Conservation (phyloP, 2,113 vertebrate species). For the Heliornis fulica region DNA sequence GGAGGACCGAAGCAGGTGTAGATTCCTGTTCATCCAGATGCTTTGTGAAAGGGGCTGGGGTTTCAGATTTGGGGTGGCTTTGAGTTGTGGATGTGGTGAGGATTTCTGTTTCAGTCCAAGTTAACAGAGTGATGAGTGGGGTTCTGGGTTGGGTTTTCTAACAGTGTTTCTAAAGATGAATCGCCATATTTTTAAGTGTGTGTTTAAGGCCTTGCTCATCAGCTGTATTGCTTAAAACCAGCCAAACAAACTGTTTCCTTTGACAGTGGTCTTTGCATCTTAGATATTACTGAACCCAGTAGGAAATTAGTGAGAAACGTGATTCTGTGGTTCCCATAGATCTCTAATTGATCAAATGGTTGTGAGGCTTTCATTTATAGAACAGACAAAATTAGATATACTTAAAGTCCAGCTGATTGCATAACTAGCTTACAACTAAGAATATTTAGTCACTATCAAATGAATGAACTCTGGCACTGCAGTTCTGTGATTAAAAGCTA, state of each 20-base stretch:
- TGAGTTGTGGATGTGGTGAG: not conserved
- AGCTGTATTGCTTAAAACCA: not conserved
- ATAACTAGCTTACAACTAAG: not conserved
- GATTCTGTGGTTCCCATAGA: not conserved
- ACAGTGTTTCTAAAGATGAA: not conserved
- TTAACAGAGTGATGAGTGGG: fast-evolving
- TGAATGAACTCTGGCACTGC: not conserved
- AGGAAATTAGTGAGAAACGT: not conserved
- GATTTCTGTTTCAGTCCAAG: not conserved
- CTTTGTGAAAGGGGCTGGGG: not conserved
- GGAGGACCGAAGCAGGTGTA: not conserved
- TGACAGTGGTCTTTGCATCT: not conserved
- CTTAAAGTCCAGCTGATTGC: not conserved
- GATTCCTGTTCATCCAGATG: not conserved
- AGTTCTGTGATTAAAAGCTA: not conserved
- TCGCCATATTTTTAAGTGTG: not conserved
- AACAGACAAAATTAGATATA: not conserved
- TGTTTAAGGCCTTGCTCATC: not conserved
- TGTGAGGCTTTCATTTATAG: not conserved
- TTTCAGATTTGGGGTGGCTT: not conserved
- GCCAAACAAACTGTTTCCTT: not conserved
- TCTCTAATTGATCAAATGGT: not conserved
- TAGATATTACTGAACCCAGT: not conserved
- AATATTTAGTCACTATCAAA: not conserved
- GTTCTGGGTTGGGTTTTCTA: not conserved